Conservation (phyloP, 2,113 vertebrate species). For the Lophura nycthemera region DNA sequence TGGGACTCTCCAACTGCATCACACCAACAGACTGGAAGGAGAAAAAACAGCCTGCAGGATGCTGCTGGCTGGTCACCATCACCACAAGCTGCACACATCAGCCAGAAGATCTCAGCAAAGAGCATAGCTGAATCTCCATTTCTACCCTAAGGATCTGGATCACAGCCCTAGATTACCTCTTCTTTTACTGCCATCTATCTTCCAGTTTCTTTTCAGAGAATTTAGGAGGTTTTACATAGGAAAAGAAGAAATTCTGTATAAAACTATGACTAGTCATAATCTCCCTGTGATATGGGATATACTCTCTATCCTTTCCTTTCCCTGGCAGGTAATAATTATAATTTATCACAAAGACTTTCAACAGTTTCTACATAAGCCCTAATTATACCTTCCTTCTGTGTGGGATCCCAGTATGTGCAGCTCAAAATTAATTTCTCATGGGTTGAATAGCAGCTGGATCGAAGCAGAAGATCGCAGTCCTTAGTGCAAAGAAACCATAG, state of each 20-base stretch:
- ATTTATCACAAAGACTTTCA: not conserved
- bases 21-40: not conserved
- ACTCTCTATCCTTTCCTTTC: not conserved
- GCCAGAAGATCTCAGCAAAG: not conserved
- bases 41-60: not conserved
- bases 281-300: not conserved
- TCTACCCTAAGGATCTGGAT: not conserved
- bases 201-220: not conserved
- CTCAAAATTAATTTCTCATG: not conserved
- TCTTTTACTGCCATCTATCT: not conserved
- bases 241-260: not conserved
- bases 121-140: not conserved
- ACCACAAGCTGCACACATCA: not conserved
- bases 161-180: not conserved
- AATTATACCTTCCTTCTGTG: not conserved
- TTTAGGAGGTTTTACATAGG: not conserved
- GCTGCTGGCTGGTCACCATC: not conserved
- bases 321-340: not conserved
- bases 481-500: not conserved
- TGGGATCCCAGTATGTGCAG: not conserved
- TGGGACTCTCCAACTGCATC: not conserved
- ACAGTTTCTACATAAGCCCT: not conserved
- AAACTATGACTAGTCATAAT: not conserved
- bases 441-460: not conserved
- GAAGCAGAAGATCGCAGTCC: not conserved